phyloP scores from a whole-genome alignment of 2,113 vertebrate species.

The Pelmatolapia mariae region DNA sequence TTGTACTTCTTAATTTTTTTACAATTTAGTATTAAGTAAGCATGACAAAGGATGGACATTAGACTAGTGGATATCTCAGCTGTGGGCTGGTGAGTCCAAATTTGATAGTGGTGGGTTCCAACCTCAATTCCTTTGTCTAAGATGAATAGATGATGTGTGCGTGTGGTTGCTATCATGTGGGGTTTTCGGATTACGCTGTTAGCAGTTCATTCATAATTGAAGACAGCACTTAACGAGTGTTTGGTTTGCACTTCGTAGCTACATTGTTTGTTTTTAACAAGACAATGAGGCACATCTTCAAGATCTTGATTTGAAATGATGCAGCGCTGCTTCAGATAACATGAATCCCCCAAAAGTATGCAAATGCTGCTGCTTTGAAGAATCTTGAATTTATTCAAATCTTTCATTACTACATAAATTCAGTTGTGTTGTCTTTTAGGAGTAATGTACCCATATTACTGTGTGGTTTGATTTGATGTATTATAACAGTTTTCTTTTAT shows the following conservation, averaged over 20 bases:
- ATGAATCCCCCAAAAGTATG: not conserved
- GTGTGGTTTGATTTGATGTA: not conserved
- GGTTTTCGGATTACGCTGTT: not conserved
- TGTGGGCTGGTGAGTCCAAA: not conserved
- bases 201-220: not conserved
- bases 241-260: not conserved
- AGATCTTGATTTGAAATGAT: not conserved
- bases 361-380: not conserved
- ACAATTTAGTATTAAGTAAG: not conserved
- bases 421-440: fast-evolving
- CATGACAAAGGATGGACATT: not conserved
- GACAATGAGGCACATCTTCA: not conserved
- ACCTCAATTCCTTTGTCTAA: not conserved
- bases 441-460: not conserved
- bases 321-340: not conserved
- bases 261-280: fast-evolving
- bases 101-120: not conserved
- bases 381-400: not conserved
- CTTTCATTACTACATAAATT: not conserved
- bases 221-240: not conserved
- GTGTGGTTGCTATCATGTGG: not conserved
- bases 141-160: not conserved
- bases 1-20: not conserved
- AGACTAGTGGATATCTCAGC: not conserved
- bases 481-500: not conserved